These are phyloP conservation scores for Syngnathoides biaculeatus DNA, from an alignment of 2,113 vertebrate species.

Conservation along the genomic window DNA sequence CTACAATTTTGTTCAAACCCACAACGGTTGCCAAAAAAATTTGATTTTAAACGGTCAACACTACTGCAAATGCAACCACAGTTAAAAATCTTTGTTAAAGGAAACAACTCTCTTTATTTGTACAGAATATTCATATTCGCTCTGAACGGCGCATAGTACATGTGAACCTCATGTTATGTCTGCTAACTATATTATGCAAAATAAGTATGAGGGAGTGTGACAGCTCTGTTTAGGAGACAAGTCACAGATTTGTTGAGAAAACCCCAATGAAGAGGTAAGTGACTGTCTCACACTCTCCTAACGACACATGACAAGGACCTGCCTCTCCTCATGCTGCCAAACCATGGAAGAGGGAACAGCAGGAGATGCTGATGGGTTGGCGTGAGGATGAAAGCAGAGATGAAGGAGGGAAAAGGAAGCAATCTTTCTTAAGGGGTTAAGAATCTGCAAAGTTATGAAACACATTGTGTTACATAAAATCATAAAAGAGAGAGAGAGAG, in stretches of 20 bases:
- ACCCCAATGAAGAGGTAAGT: background rate
- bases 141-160: too few species aligned
- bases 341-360: constrained; percentile 1
- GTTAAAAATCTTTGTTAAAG: too few species aligned
- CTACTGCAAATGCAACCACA: too few species aligned
- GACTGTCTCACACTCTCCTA: background rate
- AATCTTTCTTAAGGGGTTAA: constrained; percentile 6
- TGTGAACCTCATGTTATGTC: too few species aligned
- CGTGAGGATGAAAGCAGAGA: background rate
- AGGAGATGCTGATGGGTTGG: constrained; percentile 14
- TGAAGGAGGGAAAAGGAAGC: constrained; percentile 1
- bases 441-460: constrained; percentile 67
- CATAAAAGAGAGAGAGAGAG: background rate
- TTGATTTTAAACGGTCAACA: too few species aligned
- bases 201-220: background rate
- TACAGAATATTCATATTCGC: too few species aligned
- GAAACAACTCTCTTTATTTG: too few species aligned
- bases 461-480: constrained; percentile 58
- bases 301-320: background rate
- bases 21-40: too few species aligned
- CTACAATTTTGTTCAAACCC: too few species aligned
- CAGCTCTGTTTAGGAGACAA: background rate
- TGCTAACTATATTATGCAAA: background rate
- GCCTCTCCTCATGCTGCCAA: constrained; percentile 12
- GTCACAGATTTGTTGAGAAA: background rate